Conservation (phyloP, 2,888 invertebrate species). For the Parelbella ahira region DNA sequence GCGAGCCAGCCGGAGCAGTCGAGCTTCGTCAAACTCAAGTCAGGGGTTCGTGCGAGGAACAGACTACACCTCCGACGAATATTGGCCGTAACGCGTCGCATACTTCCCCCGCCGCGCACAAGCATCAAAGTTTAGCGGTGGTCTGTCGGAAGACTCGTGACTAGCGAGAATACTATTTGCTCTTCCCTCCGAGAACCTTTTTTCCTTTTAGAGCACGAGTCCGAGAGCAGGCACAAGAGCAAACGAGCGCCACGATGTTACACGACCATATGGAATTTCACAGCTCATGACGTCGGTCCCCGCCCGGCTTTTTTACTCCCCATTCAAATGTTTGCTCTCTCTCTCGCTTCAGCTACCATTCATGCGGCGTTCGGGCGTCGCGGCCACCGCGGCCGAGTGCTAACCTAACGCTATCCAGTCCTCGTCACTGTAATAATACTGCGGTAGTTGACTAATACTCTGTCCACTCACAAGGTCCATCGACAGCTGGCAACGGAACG, state of each 20-base stretch:
- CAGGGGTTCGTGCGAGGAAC: conserved; percentile 30
- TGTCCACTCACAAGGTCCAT: conserved; percentile 76
- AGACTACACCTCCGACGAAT: conserved; percentile 28
- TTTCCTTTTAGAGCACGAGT: conserved; percentile 77
- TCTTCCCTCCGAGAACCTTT: conserved; percentile 72
- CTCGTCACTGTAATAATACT: conserved; percentile 80
- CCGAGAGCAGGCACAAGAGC: conserved; percentile 68
- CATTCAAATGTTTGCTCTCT: conserved; percentile 74
- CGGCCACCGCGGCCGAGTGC: conserved; percentile 64
- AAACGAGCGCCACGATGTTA: conserved; percentile 75
- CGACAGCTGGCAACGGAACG: conserved; percentile 77
- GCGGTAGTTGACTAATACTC: conserved; percentile 81
- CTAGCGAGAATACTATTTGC: conserved; percentile 71
- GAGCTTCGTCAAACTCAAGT: conserved; percentile 38
- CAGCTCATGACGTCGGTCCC: conserved; percentile 64
- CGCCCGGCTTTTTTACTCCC: conserved; percentile 62
- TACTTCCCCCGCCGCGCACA: conserved; percentile 33
- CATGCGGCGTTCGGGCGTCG: conserved; percentile 67
- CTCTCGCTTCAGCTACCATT: conserved; percentile 76
- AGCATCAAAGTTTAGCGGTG: conserved; percentile 62
- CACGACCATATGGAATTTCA: conserved; percentile 79
- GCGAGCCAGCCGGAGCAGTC: conserved; percentile 66
- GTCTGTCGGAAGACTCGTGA: conserved; percentile 72
- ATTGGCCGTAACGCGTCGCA: too few relatives aligned
- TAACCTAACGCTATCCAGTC: conserved; percentile 76